phyloP scores from a whole-genome alignment of 2,797 vertebrate genomes.

The Kryptopterus vitreolus region DNA sequence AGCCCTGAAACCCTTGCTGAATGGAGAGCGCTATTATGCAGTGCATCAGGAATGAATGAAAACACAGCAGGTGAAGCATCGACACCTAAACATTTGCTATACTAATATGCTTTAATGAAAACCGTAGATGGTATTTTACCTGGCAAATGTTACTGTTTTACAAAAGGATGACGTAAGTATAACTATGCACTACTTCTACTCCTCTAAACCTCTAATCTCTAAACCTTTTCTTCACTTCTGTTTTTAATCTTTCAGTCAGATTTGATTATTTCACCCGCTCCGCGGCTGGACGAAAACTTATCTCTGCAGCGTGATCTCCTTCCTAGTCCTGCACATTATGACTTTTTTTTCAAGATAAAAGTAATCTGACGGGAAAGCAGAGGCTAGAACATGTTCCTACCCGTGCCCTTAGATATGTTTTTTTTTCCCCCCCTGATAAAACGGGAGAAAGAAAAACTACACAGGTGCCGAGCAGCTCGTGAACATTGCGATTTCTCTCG shows the following conservation, averaged over 20 bases:
- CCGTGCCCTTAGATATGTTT: not conserved
- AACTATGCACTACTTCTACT: constrained; percentile 22
- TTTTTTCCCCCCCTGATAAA: constrained; percentile 8
- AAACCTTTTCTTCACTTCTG: constrained; percentile 25
- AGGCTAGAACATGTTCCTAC: not conserved
- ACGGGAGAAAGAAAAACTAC: not conserved
- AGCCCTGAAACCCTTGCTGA: constrained; percentile 46
- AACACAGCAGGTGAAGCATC: constrained; percentile 24
- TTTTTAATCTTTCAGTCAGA: constrained; percentile 42
- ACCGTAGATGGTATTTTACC: not conserved
- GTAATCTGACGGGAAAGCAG: constrained; percentile 45
- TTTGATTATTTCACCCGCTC: constrained; percentile 42
- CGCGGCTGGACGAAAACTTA: constrained; percentile 50
- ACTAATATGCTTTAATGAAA: not conserved
- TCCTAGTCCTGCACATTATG: constrained; percentile 35
- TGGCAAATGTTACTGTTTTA: not conserved
- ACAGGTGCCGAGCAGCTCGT: not conserved
- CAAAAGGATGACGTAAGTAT: not conserved
- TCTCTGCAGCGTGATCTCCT: constrained; percentile 52
- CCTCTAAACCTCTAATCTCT: constrained; percentile 32
- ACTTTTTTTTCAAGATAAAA: constrained; percentile 52
- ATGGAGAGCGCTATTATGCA: constrained; percentile 26
- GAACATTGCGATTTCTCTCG: not conserved
- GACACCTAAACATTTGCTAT: not conserved
- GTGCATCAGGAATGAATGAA: constrained; percentile 20